Base-by-base conservation (phyloP, 2,113 vertebrate species). In the Hystrix cristata region DNA sequence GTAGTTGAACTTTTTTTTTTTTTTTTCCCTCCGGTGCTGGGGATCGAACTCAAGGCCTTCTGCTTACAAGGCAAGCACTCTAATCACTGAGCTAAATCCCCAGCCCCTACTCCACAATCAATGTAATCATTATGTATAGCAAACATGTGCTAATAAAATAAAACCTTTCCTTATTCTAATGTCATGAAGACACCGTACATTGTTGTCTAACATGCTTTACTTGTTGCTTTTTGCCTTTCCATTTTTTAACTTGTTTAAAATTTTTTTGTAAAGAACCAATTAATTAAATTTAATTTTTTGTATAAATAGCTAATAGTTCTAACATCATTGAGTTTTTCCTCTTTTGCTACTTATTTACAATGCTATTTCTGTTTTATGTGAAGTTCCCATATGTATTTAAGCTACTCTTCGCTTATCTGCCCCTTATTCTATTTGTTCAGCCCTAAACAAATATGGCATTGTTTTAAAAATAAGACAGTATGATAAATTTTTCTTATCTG, bases 361-460 rank as follows among this genome's bases (percentile, higher is more conserved):
- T 79, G 51, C 5, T 11, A 31, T 95, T 95, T 97, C 64, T 76
- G 64, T 94, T 95, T 94, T 86, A 59, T 55, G 15, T 15, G 67
- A 84, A 91, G 57, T 84, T 95, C 89, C 48, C 51, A 4, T 76
- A 53, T 71, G 31, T 71, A n/a, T 80, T 89, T 91, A 80, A 91
- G 62, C 34, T 84, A 51, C 85, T 88, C 88, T 38, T 74, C 29
- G 71, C 62, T 29, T 79, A 80, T 88, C 91, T 95, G 1, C 57
- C 62, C 34, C 51, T 91, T 86, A 48, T 88, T 91, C 51, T 90
- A 43, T 91, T 86, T 91, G 60, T 43, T 62, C 95, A n/a, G 46
- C 38, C 51, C 14, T 86, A 87, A 88, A 94, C 34, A 91, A 94
- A 87, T 55, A 48, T 46, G 12, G 12, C 10, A 74, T 80, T 89